Conservation (phyloP, 2,797 vertebrate species). For the Streptopelia turtur region DNA sequence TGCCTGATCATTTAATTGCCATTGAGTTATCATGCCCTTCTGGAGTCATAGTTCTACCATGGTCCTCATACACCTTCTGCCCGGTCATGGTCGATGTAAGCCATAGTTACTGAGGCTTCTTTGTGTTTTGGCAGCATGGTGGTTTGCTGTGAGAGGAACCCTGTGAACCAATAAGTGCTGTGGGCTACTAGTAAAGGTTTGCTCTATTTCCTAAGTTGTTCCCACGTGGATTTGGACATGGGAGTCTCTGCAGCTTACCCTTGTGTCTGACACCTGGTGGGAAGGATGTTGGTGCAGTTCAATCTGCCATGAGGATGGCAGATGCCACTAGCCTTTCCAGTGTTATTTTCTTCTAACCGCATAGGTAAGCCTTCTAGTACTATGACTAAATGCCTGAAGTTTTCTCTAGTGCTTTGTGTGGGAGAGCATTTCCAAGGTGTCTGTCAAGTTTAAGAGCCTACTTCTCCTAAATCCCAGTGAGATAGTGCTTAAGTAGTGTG, state of each 20-base stretch:
- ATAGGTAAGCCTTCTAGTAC: background rate
- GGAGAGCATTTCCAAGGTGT: background rate
- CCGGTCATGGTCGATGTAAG: no score
- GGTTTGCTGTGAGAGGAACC: background rate
- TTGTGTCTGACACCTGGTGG: background rate
- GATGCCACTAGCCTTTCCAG: background rate
- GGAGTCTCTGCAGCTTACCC: background rate
- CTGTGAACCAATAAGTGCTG: background rate
- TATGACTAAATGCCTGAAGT: background rate
- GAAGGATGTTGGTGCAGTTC: background rate
- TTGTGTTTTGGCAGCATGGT: background rate
- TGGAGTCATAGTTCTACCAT: accelerated
- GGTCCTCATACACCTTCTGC: background rate
- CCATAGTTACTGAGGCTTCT: background rate
- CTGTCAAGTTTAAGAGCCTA: background rate
- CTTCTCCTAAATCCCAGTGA: background rate
- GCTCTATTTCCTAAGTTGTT: background rate
- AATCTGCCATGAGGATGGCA: background rate
- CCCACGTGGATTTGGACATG: background rate
- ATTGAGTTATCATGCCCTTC: background rate
- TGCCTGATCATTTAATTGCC: background rate
- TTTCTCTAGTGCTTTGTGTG: background rate
- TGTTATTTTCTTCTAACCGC: background rate
- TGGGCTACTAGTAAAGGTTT: background rate
- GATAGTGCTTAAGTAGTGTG: background rate